Base-by-base conservation (phyloP, 2,113 vertebrate species). In the Mastomys natalensis region DNA sequence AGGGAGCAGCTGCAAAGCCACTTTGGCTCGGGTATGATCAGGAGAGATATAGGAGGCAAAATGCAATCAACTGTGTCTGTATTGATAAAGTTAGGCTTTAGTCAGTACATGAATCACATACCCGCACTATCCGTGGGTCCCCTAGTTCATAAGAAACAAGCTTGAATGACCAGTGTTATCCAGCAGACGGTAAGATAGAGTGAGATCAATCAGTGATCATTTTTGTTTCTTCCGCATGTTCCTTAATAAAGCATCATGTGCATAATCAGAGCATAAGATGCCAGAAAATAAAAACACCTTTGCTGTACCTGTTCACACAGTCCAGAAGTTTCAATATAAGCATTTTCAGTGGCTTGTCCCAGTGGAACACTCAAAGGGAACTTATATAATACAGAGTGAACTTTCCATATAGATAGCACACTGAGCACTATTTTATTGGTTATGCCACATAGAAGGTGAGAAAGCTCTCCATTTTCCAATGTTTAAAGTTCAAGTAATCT, bases 1-100 rank as follows among this genome's bases (percentile, higher is more conserved):
- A 93, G 29, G 7, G 37, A 89, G 29, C 12, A 89, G 7, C 15
- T 82, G 37, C 77, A 21, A 58, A 88, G 64, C 64, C 7, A 4
- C 45, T 34, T 48, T 70, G 84, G n/a, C 62, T n/a, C 70, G 48
- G 37, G 66, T 58, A 53, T 29, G 40, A n/a, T 51, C 3, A 37
- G 58, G 55, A 24, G 40, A 90, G 43, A n/a, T 86, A 90, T n/a
- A 62, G 40, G 74, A 93, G 60, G 9, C 51, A 72, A 93, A 66
- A 51, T 51, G 34, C 40, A 37, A 64, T 70, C 31, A 68, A 15
- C 62, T 68, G 4, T 29, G 7, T 43, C 26, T 40, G 2, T 34
- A 1, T 77, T 45, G 60, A 43, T 66, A 29, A 87, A 78, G 43
- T 26, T 80, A 34, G 4, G 19, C 73, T 87, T 76, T 74, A 76